Evolutionary conservation across 2,797 vertebrate genomes (phyloP).

Genomic region (Balearica regulorum): DNA sequence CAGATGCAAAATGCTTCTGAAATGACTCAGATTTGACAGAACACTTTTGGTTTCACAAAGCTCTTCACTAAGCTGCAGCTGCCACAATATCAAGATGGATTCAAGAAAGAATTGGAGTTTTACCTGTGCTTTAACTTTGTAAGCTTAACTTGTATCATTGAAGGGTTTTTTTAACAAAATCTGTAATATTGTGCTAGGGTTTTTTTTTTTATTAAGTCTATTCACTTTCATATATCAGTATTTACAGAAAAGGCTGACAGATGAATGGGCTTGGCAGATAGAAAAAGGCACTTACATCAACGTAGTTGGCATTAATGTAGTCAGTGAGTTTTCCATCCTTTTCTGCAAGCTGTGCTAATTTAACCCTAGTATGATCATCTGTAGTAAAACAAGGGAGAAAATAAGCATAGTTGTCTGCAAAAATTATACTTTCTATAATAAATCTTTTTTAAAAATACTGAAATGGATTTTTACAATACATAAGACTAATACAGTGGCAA

Average conservation of each 20-base stretch:
- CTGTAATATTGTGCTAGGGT: background rate
- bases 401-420: conserved; percentile 5
- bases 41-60: background rate
- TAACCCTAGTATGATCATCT: conserved; percentile 96
- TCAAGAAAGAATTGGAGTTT: background rate
- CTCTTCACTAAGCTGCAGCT: background rate
- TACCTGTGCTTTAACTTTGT: background rate
- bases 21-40: background rate
- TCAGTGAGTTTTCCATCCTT: conserved; percentile 86
- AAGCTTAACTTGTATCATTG: background rate
- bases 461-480: background rate
- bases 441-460: background rate
- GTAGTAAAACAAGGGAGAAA: conserved; percentile 44
- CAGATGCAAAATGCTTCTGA: background rate
- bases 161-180: background rate
- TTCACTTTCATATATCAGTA: background rate
- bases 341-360: conserved; percentile 81
- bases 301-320: conserved; percentile 96
- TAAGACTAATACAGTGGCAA: background rate
- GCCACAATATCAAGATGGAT: background rate
- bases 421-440: background rate
- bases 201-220: background rate
- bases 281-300: conserved; percentile 85
- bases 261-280: background rate
- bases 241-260: background rate